Conservation (phyloP, 2,888 invertebrate genomes). For the Mongoloraphidia duomilia region DNA sequence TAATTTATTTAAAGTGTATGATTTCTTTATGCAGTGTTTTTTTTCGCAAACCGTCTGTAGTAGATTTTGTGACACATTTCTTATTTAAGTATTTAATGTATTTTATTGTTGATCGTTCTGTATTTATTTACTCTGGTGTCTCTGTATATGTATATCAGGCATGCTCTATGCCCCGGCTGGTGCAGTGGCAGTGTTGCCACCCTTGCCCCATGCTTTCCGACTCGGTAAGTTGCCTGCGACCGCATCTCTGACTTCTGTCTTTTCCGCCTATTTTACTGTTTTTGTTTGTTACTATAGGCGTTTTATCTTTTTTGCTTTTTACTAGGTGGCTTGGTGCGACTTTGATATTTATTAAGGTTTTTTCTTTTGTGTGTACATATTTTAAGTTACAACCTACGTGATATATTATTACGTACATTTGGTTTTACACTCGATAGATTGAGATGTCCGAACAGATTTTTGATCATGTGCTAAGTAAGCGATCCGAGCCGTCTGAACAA, state of each 20-base stretch:
- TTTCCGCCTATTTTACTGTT: no score
- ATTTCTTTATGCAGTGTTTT: no score
- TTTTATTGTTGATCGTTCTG: background rate
- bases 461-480: no score
- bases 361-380: background rate
- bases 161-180: slow-evolving; percentile 29
- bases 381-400: background rate
- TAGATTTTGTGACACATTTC: no score
- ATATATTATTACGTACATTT: no score
- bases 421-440: no score
- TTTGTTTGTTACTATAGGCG: background rate
- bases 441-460: no score
- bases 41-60: no score
- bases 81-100: background rate
- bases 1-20: no score
- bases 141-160: background rate
- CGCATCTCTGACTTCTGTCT: no score
- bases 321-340: background rate
- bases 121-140: no score
- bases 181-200: slow-evolving; percentile 47
- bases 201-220: slow-evolving; percentile 34
- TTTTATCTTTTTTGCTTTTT: slow-evolving; percentile 2
- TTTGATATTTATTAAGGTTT: background rate
- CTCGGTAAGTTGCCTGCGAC: slow-evolving; percentile 23
- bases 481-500: no score